Conservation (phyloP, 2,797 vertebrate species). For the Buphagus erythrorhynchus region DNA sequence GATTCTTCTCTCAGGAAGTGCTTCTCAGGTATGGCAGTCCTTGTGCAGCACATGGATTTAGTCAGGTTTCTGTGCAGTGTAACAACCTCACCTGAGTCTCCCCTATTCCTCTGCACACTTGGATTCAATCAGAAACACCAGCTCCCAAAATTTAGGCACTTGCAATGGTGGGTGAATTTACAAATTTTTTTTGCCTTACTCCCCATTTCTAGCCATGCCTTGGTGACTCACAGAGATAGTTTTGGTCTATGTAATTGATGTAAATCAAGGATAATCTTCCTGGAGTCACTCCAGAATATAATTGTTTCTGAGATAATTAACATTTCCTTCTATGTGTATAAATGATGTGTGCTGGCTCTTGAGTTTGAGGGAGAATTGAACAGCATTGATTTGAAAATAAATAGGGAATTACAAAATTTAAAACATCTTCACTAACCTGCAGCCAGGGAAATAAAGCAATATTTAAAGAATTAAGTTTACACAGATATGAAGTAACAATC, state of each 20-base stretch:
- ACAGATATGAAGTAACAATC: constrained; percentile 46
- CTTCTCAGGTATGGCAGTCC: not conserved
- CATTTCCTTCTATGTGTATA: not conserved
- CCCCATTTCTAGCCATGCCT: not conserved
- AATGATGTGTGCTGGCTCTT: constrained; percentile 27
- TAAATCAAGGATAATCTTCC: constrained; percentile 60
- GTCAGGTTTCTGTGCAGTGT: not conserved
- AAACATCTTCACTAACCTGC: constrained; percentile 5
- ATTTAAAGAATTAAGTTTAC: constrained; percentile 65
- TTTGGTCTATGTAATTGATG: constrained; percentile 7
- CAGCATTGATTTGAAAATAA: constrained; percentile 65
- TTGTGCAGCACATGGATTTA: fast-evolving
- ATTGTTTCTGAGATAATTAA: constrained; percentile 50
- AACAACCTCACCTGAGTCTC: not conserved
- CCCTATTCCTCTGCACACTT: not conserved
- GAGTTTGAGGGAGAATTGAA: constrained; percentile 33
- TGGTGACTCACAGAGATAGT: not conserved
- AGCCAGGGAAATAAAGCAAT: constrained; percentile 55
- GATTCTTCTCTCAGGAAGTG: not conserved
- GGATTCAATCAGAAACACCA: not conserved
- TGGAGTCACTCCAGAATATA: constrained; percentile 41
- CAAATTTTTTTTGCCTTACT: not conserved
- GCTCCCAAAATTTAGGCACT: not conserved
- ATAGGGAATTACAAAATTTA: constrained; percentile 55
- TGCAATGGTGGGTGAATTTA: not conserved